phyloP scores from a whole-genome alignment of 2,797 vertebrate genomes.

The Hapalemur alaotrensis region DNA sequence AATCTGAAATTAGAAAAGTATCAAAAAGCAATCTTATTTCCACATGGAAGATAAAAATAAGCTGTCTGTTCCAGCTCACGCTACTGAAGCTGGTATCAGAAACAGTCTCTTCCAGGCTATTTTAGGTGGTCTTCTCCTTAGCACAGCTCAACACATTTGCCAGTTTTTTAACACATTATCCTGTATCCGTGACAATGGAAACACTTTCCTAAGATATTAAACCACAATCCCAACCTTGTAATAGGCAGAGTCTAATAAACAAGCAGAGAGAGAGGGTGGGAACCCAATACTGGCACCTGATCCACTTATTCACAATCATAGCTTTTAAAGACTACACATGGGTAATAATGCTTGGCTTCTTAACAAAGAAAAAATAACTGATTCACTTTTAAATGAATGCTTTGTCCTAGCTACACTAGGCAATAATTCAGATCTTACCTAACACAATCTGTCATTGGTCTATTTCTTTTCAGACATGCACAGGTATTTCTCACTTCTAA shows the following conservation, averaged over 20 bases:
- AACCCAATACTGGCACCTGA: not conserved
- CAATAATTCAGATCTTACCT: not conserved
- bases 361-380: not conserved
- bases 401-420: not conserved
- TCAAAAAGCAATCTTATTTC: not conserved
- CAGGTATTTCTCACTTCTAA: not conserved
- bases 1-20: conserved; percentile 6
- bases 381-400: not conserved
- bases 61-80: not conserved
- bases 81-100: not conserved
- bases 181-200: not conserved
- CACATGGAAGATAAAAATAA: not conserved
- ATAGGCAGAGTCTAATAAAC: not conserved
- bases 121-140: not conserved
- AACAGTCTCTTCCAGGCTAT: not conserved
- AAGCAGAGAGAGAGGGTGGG: not conserved
- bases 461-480: not conserved
- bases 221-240: not conserved
- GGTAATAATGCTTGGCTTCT: not conserved
- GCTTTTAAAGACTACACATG: not conserved
- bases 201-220: conserved; percentile 17
- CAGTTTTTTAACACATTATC: not conserved
- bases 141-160: not conserved
- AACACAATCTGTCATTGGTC: not conserved
- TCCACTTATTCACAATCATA: not conserved